Evolutionary conservation across 2,113 vertebrate species (phyloP).

Genomic region (Nesogale talazaci): DNA sequence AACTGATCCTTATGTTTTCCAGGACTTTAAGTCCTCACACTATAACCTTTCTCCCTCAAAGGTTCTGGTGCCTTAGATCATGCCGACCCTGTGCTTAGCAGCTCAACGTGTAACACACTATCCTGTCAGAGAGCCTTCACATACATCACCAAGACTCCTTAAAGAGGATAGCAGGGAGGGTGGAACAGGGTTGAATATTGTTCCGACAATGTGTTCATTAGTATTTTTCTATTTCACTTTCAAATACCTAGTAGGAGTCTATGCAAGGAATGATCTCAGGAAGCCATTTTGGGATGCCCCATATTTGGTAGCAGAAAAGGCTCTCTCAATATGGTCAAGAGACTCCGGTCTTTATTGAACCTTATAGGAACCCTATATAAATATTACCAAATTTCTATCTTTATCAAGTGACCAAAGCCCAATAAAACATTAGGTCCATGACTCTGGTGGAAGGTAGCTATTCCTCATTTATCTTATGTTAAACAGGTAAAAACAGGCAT

Average conservation of each 20-base stretch:
- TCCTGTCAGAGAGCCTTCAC: no score
- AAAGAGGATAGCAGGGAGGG: background rate
- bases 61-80: no score
- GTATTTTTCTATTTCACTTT: background rate
- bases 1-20: no score
- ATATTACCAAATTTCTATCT: background rate
- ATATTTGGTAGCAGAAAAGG: background rate
- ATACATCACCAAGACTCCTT: background rate
- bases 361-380: background rate
- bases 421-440: background rate
- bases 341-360: background rate
- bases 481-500: background rate
- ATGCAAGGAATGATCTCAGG: background rate
- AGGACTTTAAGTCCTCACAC: no score
- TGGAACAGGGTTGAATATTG: background rate
- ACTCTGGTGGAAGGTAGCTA: background rate
- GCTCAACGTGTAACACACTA: background rate
- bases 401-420: background rate
- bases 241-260: background rate
- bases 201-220: constrained; percentile 23
- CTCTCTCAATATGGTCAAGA: background rate
- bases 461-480: background rate
- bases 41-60: no score
- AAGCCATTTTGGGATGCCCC: background rate
- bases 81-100: background rate